phyloP scores from a whole-genome alignment of 2,888 invertebrate species.

The Dendrolimus pini region DNA sequence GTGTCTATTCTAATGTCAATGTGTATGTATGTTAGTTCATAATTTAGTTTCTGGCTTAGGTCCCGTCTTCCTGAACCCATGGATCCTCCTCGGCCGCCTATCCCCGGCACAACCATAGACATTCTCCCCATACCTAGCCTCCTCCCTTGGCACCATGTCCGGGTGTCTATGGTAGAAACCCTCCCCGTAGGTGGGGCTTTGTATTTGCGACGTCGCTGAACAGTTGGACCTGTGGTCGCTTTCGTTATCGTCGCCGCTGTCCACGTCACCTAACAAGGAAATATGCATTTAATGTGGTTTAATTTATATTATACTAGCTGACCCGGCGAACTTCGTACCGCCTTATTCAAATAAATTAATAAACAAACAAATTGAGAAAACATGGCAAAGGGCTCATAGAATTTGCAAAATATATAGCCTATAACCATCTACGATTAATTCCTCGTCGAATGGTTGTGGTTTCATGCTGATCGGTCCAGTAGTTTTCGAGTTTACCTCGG shows the following conservation, averaged over 20 bases:
- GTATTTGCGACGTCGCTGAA: constrained; percentile 52
- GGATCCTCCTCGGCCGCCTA: constrained; percentile 14
- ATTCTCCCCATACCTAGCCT: constrained; percentile 12
- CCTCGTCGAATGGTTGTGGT: too few relatives aligned
- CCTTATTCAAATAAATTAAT: too few relatives aligned
- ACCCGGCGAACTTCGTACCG: too few relatives aligned
- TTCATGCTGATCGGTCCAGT: too few relatives aligned
- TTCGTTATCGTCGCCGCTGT: constrained; percentile 87
- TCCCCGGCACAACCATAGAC: constrained; percentile 16
- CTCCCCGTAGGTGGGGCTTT: constrained; percentile 30
- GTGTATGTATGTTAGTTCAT: constrained; percentile 15
- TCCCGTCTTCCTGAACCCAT: constrained; percentile 33
- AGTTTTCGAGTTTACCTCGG: too few relatives aligned
- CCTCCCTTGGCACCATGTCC: constrained; percentile 6
- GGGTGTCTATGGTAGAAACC: constrained; percentile 23
- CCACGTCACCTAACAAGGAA: constrained; percentile 81
- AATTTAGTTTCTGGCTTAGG: constrained; percentile 79
- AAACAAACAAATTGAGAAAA: too few relatives aligned
- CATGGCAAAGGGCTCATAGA: too few relatives aligned
- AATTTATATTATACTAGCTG: too few relatives aligned
- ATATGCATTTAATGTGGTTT: neutral
- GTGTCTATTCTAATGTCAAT: too few relatives aligned
- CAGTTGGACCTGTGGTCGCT: constrained; percentile 64
- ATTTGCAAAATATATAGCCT: too few relatives aligned
- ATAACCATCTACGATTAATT: too few relatives aligned